Evolutionary conservation across 64 coral and sea anemone genomes (phyloP).

Genomic region (Stichodactyla mertensii): DNA sequence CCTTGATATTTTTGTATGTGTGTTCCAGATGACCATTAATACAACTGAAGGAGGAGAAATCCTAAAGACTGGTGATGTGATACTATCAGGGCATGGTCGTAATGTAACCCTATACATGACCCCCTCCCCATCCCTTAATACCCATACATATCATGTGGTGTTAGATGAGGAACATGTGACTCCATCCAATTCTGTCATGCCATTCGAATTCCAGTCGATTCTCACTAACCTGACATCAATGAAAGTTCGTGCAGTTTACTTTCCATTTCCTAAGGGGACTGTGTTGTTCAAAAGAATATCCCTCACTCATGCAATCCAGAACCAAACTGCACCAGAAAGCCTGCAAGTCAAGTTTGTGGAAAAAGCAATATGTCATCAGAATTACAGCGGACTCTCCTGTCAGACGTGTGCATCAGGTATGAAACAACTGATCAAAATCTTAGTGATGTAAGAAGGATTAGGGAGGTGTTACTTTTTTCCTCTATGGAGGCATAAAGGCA

Average conservation of each 20-base stretch:
- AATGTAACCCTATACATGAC: slow-evolving; percentile 38
- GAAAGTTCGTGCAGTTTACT: slow-evolving; percentile 45
- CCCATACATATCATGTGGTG: slow-evolving; percentile 50
- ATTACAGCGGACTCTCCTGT: slow-evolving; percentile 92
- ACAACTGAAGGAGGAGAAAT: background rate
- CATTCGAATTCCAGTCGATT: slow-evolving; percentile 80
- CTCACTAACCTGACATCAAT: slow-evolving; percentile 68
- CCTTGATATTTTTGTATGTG: background rate
- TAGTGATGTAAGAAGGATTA: too few species aligned
- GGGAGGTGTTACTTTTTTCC: too few species aligned
- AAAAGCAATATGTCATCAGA: slow-evolving; percentile 70
- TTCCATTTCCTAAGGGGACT: slow-evolving; percentile 16
- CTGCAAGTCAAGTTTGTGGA: slow-evolving; percentile 67
- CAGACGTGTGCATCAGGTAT: slow-evolving; percentile 71
- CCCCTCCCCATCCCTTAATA: slow-evolving; percentile 31
- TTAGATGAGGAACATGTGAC: slow-evolving; percentile 62
- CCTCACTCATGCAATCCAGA: slow-evolving; percentile 42
- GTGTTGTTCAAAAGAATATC: slow-evolving; percentile 43
- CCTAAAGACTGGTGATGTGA: slow-evolving; percentile 22
- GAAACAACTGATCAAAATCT: background rate
- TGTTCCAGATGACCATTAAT: slow-evolving; percentile 19
- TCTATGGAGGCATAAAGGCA: too few species aligned
- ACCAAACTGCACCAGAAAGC: background rate
- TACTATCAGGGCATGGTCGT: slow-evolving; percentile 27
- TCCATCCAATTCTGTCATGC: background rate